These are phyloP conservation scores for Argyresthia albistria DNA, from an alignment of 2,888 invertebrate species.

Conservation along the genomic window DNA sequence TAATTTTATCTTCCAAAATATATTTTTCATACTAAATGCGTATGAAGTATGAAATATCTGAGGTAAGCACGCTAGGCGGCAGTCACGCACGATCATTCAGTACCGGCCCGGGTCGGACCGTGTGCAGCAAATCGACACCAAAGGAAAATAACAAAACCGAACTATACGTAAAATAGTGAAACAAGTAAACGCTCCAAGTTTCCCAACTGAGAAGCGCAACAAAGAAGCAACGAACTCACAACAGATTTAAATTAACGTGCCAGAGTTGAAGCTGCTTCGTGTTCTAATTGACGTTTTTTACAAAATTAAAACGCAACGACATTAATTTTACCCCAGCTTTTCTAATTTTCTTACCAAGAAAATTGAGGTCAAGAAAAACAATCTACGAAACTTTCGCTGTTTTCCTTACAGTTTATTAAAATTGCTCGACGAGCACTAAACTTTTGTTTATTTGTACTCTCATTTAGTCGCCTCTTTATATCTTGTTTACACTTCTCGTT, in stretches of 20 bases:
- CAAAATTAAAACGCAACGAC: not conserved
- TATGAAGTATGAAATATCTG: constrained; percentile 1
- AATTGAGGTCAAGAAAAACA: constrained; percentile 30
- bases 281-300: no score
- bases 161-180: not conserved
- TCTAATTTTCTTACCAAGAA: constrained; percentile 5
- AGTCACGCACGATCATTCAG: not conserved
- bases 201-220: no score
- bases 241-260: not conserved
- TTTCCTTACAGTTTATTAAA: constrained; percentile 55
- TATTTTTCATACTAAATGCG: not conserved
- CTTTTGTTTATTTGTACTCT: constrained; percentile 54
- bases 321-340: not conserved
- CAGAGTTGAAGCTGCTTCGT: not conserved
- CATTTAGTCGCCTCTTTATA: constrained; percentile 37
- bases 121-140: not conserved
- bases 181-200: not conserved
- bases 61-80: not conserved
- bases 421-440: constrained; percentile 41
- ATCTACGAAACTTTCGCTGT: constrained; percentile 38
- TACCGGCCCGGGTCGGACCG: not conserved
- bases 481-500: constrained; percentile 39
- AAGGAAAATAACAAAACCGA: not conserved
- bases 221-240: not conserved
- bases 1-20: not conserved